phyloP scores from a whole-genome alignment of 2,113 vertebrate genomes.

The Callithrix jacchus region DNA sequence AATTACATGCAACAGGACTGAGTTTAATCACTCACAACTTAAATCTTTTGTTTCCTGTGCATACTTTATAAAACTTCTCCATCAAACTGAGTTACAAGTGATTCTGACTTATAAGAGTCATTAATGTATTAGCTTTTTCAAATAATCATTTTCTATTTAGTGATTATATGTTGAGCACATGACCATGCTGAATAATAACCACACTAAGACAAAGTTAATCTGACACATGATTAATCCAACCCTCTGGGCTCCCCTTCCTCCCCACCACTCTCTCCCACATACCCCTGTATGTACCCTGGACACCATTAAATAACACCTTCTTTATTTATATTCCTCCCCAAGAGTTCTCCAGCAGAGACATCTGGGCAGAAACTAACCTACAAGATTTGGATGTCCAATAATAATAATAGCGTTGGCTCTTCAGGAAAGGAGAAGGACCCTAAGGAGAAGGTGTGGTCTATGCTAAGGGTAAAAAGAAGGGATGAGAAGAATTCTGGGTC shows the following conservation, averaged over 20 bases:
- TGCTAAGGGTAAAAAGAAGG: background rate
- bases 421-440: background rate
- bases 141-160: conserved; percentile 14
- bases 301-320: background rate
- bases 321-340: background rate
- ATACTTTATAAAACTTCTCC: background rate
- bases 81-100: conserved; percentile 4
- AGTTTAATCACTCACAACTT: background rate
- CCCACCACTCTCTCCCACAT: background rate
- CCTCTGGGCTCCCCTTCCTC: background rate
- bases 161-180: background rate
- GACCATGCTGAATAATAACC: background rate
- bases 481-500: background rate
- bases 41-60: background rate
- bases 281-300: background rate
- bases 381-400: background rate
- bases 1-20: background rate
- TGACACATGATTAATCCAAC: background rate
- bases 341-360: background rate
- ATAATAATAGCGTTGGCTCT: background rate
- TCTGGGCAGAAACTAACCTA: background rate
- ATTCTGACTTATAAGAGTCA: background rate
- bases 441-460: background rate
- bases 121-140: background rate
- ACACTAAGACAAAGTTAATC: conserved; percentile 3